Conservation (phyloP, 2,113 vertebrate genomes). For the Taurulus bubalis region DNA sequence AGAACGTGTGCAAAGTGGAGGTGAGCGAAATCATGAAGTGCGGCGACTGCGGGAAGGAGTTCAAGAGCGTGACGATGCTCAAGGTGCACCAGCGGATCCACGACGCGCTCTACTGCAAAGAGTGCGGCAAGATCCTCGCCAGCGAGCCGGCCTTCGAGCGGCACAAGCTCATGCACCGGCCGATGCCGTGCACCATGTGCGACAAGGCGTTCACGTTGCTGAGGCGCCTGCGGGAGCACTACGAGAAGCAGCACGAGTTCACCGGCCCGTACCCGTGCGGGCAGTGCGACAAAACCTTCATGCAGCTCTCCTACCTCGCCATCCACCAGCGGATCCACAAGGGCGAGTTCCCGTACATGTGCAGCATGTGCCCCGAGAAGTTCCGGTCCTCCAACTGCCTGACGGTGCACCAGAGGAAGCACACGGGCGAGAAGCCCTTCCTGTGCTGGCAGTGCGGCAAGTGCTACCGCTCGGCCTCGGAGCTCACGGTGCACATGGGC, state of each 20-base stretch:
- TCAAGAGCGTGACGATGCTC: constrained; percentile 78
- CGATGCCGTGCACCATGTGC: constrained; percentile 80
- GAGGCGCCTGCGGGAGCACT: constrained; percentile 77
- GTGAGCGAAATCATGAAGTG: constrained; percentile 69
- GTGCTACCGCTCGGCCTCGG: constrained; percentile 78
- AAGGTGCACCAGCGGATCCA: constrained; percentile 80
- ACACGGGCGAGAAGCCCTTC: constrained; percentile 81
- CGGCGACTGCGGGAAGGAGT: constrained; percentile 74
- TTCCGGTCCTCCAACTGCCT: constrained; percentile 80
- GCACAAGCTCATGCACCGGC: constrained; percentile 80
- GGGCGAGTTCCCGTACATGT: constrained; percentile 77
- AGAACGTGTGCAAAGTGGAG: constrained; percentile 70
- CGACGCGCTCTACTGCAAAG: constrained; percentile 80
- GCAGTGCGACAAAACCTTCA: constrained; percentile 75
- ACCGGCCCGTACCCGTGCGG: constrained; percentile 71
- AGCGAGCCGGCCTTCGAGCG: constrained; percentile 72
- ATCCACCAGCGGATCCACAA: constrained; percentile 80
- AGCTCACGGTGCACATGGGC: constrained; percentile 81
- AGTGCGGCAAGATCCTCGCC: constrained; percentile 79
- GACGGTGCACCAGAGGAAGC: constrained; percentile 77
- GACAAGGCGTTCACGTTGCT: constrained; percentile 77
- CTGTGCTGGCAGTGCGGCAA: constrained; percentile 83
- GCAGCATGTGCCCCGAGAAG: constrained; percentile 71
- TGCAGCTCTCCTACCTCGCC: constrained; percentile 79
- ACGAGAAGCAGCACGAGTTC: constrained; percentile 78